Evolutionary conservation across 2,113 vertebrate species (phyloP).

Genomic region (Plecturocebus donacophilus): DNA sequence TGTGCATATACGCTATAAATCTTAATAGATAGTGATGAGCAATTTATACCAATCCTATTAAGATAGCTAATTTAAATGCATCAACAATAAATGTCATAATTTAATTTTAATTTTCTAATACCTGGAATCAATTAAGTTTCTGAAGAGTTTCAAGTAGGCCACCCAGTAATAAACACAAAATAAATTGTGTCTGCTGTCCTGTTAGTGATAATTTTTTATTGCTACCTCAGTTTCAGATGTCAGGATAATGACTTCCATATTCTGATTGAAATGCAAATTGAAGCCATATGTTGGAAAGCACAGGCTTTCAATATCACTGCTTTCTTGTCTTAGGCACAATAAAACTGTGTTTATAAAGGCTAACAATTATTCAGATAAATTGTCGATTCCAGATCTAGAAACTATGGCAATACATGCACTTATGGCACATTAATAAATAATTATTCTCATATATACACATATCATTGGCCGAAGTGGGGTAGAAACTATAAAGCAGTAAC

Average conservation of each 20-base stretch:
- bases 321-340: constrained; percentile 71
- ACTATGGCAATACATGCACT: neutral
- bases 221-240: constrained; percentile 93
- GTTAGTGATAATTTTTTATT: constrained; percentile 94
- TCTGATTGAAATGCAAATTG: constrained; percentile 91
- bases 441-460: neutral
- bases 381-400: constrained; percentile 43
- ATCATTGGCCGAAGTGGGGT: neutral
- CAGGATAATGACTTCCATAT: constrained; percentile 95
- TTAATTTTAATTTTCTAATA: constrained; percentile 81
- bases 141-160: constrained; percentile 86
- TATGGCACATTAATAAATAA: neutral
- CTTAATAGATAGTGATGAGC: constrained; percentile 43
- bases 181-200: constrained; percentile 95
- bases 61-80: constrained; percentile 73
- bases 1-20: neutral
- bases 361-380: constrained; percentile 25
- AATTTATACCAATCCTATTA: constrained; percentile 63
- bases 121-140: constrained; percentile 85
- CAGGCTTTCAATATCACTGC: constrained; percentile 70
- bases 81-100: constrained; percentile 83
- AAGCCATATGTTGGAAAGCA: constrained; percentile 90
- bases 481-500: constrained; percentile 58
- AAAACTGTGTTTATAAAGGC: constrained; percentile 53
- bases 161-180: constrained; percentile 92